phyloP scores from a whole-genome alignment of 1,140 invertebrate species.

The Drosophila saltans region DNA sequence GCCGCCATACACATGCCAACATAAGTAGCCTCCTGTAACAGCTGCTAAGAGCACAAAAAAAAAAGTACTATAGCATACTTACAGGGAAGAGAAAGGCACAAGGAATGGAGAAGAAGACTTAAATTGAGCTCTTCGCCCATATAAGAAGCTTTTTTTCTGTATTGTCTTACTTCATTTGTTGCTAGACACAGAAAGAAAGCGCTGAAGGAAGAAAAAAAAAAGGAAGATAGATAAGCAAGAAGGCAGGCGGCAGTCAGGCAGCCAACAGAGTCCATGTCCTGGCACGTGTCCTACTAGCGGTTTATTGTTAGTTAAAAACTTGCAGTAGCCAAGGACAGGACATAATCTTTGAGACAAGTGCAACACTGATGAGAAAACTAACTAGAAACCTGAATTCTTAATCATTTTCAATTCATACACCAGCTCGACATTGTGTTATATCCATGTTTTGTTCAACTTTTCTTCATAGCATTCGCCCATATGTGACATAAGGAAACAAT shows the following conservation, averaged over 20 bases:
- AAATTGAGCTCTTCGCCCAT: conserved; percentile 28
- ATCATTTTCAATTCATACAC: background rate
- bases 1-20: background rate
- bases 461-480: conserved; percentile 24
- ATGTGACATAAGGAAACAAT: conserved; percentile 28
- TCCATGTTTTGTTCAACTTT: background rate
- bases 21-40: conserved; percentile 48
- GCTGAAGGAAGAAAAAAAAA: background rate
- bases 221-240: conserved; percentile 35
- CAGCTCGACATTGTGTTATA: background rate
- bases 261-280: conserved; percentile 7
- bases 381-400: background rate
- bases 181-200: background rate
- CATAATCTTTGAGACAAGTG: conserved; percentile 6
- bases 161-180: conserved; percentile 46
- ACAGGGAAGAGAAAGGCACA: background rate
- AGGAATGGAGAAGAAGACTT: background rate
- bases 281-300: conserved; percentile 53
- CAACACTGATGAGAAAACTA: background rate
- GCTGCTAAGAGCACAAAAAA: conserved; percentile 29
- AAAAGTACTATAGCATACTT: conserved; percentile 18
- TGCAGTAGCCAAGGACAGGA: background rate
- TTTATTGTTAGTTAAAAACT: conserved; percentile 55
- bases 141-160: conserved; percentile 55
- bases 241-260: conserved; percentile 36